phyloP scores from a whole-genome alignment of 2,113 vertebrate genomes.

The Hydropotes inermis region DNA sequence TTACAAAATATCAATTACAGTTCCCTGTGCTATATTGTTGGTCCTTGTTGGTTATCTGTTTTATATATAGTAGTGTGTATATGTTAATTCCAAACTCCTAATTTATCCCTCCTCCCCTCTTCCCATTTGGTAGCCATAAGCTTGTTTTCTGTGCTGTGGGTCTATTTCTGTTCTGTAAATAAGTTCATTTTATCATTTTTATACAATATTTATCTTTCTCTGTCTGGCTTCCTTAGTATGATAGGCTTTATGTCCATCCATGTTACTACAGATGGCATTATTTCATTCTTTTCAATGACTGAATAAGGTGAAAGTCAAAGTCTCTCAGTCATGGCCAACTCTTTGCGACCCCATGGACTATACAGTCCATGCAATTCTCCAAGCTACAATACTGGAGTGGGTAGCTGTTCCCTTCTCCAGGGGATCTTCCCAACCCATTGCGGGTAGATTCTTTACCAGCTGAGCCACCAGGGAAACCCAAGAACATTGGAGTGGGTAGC shows the following conservation, averaged over 20 bases:
- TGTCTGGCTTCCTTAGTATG: neutral
- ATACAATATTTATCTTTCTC: neutral
- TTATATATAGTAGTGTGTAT: neutral
- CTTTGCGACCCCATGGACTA: neutral
- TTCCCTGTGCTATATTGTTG: neutral
- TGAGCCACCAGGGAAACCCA: neutral
- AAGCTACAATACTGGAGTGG: neutral
- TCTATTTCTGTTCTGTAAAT: neutral
- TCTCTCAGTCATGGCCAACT: neutral
- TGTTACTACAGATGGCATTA: neutral
- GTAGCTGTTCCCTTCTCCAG: neutral
- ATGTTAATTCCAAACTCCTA: neutral
- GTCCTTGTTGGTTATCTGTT: neutral
- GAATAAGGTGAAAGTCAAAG: neutral
- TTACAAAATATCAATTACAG: neutral
- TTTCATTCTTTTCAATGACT: neutral
- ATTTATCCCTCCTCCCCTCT: neutral
- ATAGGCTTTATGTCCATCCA: neutral
- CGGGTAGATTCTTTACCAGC: neutral
- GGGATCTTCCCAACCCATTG: neutral
- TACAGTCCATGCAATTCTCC: neutral
- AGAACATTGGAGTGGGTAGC: neutral
- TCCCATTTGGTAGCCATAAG: neutral
- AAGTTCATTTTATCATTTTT: neutral
- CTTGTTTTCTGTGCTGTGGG: neutral